Conservation (phyloP, 2,797 vertebrate species). For the Microctenopoma stevenorrisi region DNA sequence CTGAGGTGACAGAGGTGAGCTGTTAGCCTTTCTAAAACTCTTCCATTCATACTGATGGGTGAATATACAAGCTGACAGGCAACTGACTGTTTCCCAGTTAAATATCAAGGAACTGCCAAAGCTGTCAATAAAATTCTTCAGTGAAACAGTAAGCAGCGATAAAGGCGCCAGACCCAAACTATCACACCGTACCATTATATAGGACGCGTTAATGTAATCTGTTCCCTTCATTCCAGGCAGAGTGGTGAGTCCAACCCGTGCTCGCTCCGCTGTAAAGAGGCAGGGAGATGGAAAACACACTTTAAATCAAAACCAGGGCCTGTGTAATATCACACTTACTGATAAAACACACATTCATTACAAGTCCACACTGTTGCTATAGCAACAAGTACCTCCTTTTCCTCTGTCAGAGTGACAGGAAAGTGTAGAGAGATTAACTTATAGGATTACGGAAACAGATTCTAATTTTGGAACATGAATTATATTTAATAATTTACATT, state of each 20-base stretch:
- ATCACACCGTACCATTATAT: slow-evolving; percentile 92
- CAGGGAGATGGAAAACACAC: slow-evolving; percentile 51
- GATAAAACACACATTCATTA: slow-evolving; percentile 77
- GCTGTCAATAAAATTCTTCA: slow-evolving; percentile 8
- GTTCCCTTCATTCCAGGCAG: slow-evolving; percentile 98
- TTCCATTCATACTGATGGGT: neutral
- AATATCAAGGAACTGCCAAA: neutral
- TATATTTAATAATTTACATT: slow-evolving; percentile 56
- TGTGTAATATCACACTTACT: slow-evolving; percentile 55
- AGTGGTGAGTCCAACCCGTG: slow-evolving; percentile 94
- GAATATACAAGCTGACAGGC: slow-evolving; percentile 2
- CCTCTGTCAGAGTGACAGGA: slow-evolving; percentile 38
- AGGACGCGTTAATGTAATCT: slow-evolving; percentile 99
- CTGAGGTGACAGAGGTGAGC: slow-evolving; percentile 79
- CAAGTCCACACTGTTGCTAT: slow-evolving; percentile 70
- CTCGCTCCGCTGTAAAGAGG: slow-evolving; percentile 90
- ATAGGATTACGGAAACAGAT: slow-evolving; percentile 73
- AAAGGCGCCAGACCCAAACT: slow-evolving; percentile 21
- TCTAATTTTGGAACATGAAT: slow-evolving; percentile 67
- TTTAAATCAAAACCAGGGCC: slow-evolving; percentile 56
- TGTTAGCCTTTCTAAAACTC: slow-evolving; percentile 43
- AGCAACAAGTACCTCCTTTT: slow-evolving; percentile 69
- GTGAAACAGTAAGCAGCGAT: slow-evolving; percentile 5
- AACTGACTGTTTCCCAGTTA: slow-evolving; percentile 12
- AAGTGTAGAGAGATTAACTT: slow-evolving; percentile 68